phyloP scores from a whole-genome alignment of 2,113 vertebrate species.

The Pelmatolapia mariae region DNA sequence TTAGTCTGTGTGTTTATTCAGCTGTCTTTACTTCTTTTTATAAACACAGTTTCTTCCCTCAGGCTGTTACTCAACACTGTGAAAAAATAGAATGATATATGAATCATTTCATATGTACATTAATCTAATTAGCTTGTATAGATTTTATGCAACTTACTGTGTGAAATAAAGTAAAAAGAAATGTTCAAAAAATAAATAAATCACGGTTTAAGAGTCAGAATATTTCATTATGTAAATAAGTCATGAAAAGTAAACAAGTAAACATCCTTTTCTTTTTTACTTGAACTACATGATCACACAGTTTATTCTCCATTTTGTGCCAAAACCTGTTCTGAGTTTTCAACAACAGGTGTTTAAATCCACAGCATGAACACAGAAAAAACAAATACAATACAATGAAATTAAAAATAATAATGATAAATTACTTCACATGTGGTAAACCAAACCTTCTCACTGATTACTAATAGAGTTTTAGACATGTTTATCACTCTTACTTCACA shows the following conservation, averaged over 20 bases:
- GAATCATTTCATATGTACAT: background rate
- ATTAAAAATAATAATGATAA: background rate
- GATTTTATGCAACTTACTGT: too few species aligned
- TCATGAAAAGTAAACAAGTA: background rate
- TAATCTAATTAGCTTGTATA: accelerated
- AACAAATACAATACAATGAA: background rate
- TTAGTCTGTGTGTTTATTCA: background rate
- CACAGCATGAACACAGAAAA: background rate
- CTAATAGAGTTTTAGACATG: background rate
- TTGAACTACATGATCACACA: background rate
- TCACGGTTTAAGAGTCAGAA: accelerated
- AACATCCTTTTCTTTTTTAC: background rate
- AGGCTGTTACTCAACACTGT: background rate
- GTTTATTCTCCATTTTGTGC: accelerated
- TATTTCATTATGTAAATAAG: background rate
- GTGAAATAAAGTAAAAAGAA: too few species aligned
- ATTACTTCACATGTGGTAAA: accelerated
- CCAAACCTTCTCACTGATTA: too few species aligned
- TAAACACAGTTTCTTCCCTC: background rate
- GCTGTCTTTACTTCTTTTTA: background rate
- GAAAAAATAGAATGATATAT: background rate
- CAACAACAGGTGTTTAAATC: accelerated
- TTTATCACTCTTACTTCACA: background rate
- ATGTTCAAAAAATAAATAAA: accelerated
- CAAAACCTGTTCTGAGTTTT: background rate